Percentiles rank a stretch among this genome's conserved stretches.
Conservation (phyloP, 2,888 invertebrate genomes). For the Cyrtodaria siliqua region DNA sequence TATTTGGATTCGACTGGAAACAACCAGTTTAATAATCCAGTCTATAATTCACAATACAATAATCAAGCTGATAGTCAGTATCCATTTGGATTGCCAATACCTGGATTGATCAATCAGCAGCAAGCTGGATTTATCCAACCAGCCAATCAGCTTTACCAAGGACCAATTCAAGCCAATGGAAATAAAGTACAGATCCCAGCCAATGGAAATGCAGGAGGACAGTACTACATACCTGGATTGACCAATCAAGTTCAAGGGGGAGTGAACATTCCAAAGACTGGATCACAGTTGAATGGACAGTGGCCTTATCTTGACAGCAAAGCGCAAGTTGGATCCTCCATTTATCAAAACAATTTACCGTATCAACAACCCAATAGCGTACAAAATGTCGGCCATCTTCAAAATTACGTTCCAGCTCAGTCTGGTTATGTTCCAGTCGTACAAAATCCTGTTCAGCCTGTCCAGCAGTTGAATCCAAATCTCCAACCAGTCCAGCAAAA, state of each 20-base stretch:
- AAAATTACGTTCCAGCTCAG: slow-evolving; percentile 23
- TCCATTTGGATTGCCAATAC: slow-evolving; percentile 56
- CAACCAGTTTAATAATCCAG: slow-evolving; percentile 39
- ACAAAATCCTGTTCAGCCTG: slow-evolving; percentile 35
- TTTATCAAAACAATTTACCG: slow-evolving; percentile 43
- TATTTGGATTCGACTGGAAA: slow-evolving; percentile 5
- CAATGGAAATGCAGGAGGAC: slow-evolving; percentile 28
- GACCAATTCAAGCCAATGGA: slow-evolving; percentile 17
- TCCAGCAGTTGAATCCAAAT: slow-evolving; percentile 18
- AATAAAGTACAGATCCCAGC: slow-evolving; percentile 18
- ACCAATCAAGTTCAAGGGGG: slow-evolving; percentile 49
- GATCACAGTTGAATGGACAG: slow-evolving; percentile 26
- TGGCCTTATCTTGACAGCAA: slow-evolving; percentile 43
- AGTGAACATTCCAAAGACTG: slow-evolving; percentile 32
- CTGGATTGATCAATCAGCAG: slow-evolving; percentile 48
- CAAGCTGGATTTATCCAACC: slow-evolving; percentile 28
- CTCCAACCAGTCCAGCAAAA: slow-evolving; percentile 23
- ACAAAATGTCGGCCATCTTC: slow-evolving; percentile 1
- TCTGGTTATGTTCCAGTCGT: slow-evolving; percentile 25
- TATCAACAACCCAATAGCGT: neutral
- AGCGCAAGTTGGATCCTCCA: slow-evolving; percentile 23
- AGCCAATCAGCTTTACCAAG: slow-evolving; percentile 57
- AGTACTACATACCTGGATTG: slow-evolving; percentile 48
- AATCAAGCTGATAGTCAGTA: slow-evolving; percentile 41
- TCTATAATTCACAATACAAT: slow-evolving; percentile 34